phyloP scores from a whole-genome alignment of 2,113 vertebrate species.

The Vimba vimba region DNA sequence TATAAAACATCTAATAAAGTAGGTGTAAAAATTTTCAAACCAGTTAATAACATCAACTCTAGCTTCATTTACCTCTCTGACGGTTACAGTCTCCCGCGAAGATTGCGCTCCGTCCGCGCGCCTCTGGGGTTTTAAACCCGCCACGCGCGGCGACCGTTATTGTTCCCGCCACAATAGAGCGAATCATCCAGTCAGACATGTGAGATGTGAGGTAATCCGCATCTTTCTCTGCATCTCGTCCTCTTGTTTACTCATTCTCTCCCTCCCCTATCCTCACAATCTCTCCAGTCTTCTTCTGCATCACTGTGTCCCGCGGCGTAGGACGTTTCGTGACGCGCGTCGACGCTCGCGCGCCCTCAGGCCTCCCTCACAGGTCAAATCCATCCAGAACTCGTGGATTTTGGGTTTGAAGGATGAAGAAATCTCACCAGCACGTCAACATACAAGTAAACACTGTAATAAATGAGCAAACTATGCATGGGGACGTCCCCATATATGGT shows the following conservation, averaged over 20 bases:
- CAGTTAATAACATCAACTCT: not conserved
- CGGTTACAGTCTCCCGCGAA: conserved; percentile 58
- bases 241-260: not conserved
- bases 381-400: not conserved
- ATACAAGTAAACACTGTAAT: not conserved
- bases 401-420: not conserved
- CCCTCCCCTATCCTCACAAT: conserved; percentile 7
- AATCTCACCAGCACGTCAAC: not conserved
- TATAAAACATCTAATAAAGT: not conserved
- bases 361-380: not conserved
- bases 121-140: conserved; percentile 69
- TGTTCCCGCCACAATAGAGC: conserved; percentile 52
- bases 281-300: conserved; percentile 21
- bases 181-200: conserved; percentile 55
- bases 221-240: conserved; percentile 23
- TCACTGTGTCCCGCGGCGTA: not conserved
- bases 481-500: too few relatives aligned
- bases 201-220: conserved; percentile 57
- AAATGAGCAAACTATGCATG: too few relatives aligned
- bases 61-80: conserved; percentile 59
- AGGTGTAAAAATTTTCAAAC: not conserved
- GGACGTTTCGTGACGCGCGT: conserved; percentile 10
- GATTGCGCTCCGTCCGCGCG: conserved; percentile 51
- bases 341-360: not conserved
- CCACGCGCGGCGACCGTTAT: conserved; percentile 34